Conservation (phyloP, 2,888 invertebrate genomes). For the Platycheirus rosarum region DNA sequence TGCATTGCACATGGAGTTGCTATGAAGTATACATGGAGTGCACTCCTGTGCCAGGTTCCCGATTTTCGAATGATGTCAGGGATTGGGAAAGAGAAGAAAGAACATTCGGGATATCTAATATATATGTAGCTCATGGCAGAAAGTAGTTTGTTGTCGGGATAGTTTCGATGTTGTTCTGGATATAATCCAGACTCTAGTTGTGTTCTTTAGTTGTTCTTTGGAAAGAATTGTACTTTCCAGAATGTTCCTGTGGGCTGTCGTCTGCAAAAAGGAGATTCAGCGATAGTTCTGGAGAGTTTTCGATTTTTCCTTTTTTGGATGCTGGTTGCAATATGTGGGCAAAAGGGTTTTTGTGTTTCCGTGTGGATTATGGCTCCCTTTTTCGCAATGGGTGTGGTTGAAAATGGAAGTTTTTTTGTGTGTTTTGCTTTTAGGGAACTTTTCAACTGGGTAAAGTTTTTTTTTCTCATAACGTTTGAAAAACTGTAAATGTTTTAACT, state of each 20-base stretch:
- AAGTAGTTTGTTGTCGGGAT: constrained; percentile 22
- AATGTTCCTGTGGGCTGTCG: constrained; percentile 43
- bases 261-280: neutral
- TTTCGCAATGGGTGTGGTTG: constrained; percentile 24
- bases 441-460: neutral
- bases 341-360: constrained; percentile 54
- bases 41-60: constrained; percentile 36
- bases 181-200: constrained; percentile 31
- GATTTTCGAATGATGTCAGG: constrained; percentile 43
- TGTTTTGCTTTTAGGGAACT: neutral
- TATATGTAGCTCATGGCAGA: constrained; percentile 6
- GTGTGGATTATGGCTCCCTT: neutral
- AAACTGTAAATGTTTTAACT: no score
- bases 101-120: constrained; percentile 4
- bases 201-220: constrained; percentile 22
- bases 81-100: constrained; percentile 32
- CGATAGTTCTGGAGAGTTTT: constrained; percentile 13
- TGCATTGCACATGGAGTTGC: constrained; percentile 55
- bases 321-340: constrained; percentile 9
- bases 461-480: no score
- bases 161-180: constrained; percentile 37
- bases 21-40: neutral
- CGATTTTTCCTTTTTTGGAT: neutral
- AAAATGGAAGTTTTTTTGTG: neutral
- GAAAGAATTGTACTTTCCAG: constrained; percentile 44